These are phyloP conservation scores for Rana temporaria DNA, from an alignment of 2,113 vertebrate species.

Conservation along the genomic window DNA sequence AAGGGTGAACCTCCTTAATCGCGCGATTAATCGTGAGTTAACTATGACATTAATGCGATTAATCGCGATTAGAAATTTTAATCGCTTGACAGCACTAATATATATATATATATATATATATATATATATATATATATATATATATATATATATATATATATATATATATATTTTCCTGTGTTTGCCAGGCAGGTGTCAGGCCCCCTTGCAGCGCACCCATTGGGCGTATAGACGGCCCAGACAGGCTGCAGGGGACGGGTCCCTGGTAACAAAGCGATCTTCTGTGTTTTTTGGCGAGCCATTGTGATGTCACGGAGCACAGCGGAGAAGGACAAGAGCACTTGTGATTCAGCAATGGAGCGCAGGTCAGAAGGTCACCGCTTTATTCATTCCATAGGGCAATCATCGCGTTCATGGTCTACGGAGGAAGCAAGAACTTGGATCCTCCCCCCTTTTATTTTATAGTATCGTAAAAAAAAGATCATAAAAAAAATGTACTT, in stretches of 20 bases:
- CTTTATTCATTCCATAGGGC: slow-evolving; percentile 7
- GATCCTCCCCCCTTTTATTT: background rate
- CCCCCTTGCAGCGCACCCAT: background rate
- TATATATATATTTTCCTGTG: too few species aligned
- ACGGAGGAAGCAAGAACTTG: background rate
- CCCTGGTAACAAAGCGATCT: slow-evolving; percentile 17
- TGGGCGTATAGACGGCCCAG: background rate
- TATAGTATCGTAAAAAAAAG: too few species aligned
- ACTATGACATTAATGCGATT: too few species aligned
- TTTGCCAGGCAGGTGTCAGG: background rate
- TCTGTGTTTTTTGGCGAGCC: background rate
- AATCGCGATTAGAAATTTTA: too few species aligned
- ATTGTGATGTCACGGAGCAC: background rate
- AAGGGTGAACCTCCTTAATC: too few species aligned
- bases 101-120: too few species aligned
- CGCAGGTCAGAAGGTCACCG: slow-evolving; percentile 14
- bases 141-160: too few species aligned
- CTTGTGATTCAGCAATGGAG: background rate
- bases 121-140: too few species aligned
- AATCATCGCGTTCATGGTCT: background rate
- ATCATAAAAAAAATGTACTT: too few species aligned
- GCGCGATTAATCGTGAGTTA: too few species aligned
- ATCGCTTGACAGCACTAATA: too few species aligned
- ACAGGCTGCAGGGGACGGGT: background rate
- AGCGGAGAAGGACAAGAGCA: background rate